Evolutionary conservation across 1,140 invertebrate genomes (phyloP).

Genomic region (Lepidotrigona ventralis): DNA sequence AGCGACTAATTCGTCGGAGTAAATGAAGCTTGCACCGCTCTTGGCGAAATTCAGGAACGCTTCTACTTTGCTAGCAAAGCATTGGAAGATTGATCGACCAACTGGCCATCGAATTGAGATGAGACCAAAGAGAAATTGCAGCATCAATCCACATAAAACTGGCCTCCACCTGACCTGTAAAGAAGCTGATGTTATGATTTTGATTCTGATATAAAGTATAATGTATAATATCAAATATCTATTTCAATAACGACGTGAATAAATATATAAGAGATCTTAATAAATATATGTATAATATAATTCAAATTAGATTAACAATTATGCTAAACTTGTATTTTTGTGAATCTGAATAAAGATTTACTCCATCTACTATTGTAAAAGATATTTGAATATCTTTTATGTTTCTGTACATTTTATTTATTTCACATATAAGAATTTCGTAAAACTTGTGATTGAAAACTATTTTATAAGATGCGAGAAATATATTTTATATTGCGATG

Average conservation of each 20-base stretch:
- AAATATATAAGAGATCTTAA: background rate
- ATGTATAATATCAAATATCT: background rate
- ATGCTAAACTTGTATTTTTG: background rate
- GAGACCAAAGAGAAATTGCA: conserved; percentile 94
- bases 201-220: background rate
- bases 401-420: no score
- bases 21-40: conserved; percentile 91
- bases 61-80: conserved; percentile 89
- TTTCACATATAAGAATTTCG: no score
- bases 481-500: background rate
- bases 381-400: background rate
- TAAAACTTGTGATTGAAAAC: no score
- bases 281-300: background rate
- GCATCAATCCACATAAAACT: conserved; percentile 88
- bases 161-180: conserved; percentile 87
- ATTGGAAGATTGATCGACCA: conserved; percentile 89
- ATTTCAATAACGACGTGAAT: background rate
- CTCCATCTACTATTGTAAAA: background rate
- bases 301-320: background rate
- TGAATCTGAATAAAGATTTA: background rate
- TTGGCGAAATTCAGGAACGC: conserved; percentile 90
- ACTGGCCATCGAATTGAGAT: conserved; percentile 91
- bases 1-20: conserved; percentile 85
- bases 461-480: no score
- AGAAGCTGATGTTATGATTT: background rate